Base-by-base conservation (phyloP, 2,888 invertebrate genomes). In the Lasioglossum leucozonium region DNA sequence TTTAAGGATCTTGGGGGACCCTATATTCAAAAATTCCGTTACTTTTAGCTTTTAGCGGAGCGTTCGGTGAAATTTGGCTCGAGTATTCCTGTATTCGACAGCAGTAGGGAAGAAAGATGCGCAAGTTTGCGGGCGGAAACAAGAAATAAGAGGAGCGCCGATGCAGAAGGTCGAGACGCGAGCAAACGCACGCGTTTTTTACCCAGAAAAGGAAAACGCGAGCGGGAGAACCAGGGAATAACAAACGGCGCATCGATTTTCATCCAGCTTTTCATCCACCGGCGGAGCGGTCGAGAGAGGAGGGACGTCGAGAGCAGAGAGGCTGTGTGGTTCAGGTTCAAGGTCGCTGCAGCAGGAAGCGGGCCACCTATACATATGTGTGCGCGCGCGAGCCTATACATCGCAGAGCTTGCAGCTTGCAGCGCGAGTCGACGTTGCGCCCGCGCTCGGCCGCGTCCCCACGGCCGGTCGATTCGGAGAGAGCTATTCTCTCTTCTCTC, bases 271-370 rank as follows among this genome's bases (percentile, higher is more conserved):
- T 85, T 81, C 73, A 65, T 71, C 42, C 34, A 22, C 22, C 11
- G 80, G 34, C 10, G 79, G 30, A 75, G 81, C 80, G 87, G 84
- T 85, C 84, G 78, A 72, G 77, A 73, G 79, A 65, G 76, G 67
- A 75, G 55, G 6, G 73, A 71, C n/a, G 37, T 22, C 40, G 30
- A 30, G 62, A 69, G 69, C 37, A 22, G 77, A 44, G 42, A 82
- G 73, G 81, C 78, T 90, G 84, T 55, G 80, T 75, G 76, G 82
- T 89, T 90, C 89, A 89, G 86, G 88, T 92, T 92, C 92, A 92
- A 91, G 92, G 91, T 86, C 88, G 80, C 76, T 37, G 82, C 62
- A 88, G 86, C 84, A 90, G 88, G 88, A 87, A 91, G 85, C 87
- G 69, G 72, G 58, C 16, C 18, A 47, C 16, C 26, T 30, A 30